Evolutionary conservation across 2,113 vertebrate species (phyloP).

Genomic region (Ciconia stormi): DNA sequence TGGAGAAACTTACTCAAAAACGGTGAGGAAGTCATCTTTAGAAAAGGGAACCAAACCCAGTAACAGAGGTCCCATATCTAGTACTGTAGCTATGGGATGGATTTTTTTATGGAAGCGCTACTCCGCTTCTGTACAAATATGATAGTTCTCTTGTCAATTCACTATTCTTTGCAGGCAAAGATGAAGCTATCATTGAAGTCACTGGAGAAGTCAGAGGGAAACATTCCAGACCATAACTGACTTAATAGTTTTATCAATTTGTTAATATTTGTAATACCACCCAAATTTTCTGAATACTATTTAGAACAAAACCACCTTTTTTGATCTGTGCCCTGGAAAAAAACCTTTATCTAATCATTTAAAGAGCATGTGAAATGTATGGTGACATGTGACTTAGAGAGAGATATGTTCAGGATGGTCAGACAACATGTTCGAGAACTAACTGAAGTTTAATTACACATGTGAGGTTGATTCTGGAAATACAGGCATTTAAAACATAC

Average conservation of each 20-base stretch:
- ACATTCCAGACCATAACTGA: background rate
- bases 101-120: background rate
- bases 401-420: background rate
- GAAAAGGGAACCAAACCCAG: background rate
- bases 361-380: background rate
- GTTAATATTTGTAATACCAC: background rate
- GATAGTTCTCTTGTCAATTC: background rate
- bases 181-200: background rate
- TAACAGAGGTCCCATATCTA: background rate
- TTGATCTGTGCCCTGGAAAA: background rate
- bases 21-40: background rate
- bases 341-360: background rate
- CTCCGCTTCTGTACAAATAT: accelerated
- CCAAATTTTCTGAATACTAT: background rate
- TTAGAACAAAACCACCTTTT: background rate
- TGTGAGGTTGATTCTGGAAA: background rate
- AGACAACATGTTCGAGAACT: background rate
- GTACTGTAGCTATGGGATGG: background rate
- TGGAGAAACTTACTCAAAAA: background rate
- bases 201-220: background rate
- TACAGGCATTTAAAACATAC: background rate
- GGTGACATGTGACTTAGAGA: background rate
- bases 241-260: background rate
- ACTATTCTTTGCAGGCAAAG: background rate
- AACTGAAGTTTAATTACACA: background rate